phyloP scores from a whole-genome alignment of 1,140 invertebrate genomes.

The Wasmannia auropunctata region DNA sequence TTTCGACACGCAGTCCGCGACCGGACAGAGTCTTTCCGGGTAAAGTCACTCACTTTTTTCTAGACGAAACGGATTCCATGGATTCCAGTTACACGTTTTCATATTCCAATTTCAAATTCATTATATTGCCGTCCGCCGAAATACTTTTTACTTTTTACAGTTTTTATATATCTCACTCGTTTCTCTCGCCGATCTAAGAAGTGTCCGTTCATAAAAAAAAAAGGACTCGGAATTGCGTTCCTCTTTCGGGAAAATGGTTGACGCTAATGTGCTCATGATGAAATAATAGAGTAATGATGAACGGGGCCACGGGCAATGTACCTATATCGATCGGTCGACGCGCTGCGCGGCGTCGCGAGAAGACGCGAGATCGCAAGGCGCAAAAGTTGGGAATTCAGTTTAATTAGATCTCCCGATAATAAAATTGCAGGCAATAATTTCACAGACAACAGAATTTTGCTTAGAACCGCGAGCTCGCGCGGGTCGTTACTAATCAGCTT shows the following conservation, averaged over 20 bases:
- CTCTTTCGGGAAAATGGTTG: background rate
- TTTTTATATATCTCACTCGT: background rate
- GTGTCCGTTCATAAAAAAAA: background rate
- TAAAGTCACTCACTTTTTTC: background rate
- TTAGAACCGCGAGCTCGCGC: background rate
- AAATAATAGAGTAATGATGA: constrained; percentile 39
- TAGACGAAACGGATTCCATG: background rate
- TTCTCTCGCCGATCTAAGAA: background rate
- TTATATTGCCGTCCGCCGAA: background rate
- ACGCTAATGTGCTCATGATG: background rate
- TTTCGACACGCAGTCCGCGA: background rate
- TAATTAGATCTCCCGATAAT: constrained; percentile 46
- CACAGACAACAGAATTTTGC: constrained; percentile 23
- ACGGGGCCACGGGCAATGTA: constrained; percentile 6
- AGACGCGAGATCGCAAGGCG: constrained; percentile 18
- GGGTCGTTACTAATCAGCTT: constrained; percentile 1
- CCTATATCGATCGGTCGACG: constrained; percentile 40
- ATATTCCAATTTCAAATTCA: background rate
- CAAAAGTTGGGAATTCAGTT: constrained; percentile 31
- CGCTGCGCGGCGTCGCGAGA: background rate
- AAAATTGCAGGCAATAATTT: constrained; percentile 46
- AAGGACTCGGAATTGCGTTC: background rate
- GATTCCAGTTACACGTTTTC: background rate
- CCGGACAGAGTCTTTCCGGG: background rate
- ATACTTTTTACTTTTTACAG: background rate